A percentile compares a stretch with the other conserved stretches of the same genome.
phyloP scores from a whole-genome alignment of 1,140 invertebrate species.

The Solenopsis fugax region DNA sequence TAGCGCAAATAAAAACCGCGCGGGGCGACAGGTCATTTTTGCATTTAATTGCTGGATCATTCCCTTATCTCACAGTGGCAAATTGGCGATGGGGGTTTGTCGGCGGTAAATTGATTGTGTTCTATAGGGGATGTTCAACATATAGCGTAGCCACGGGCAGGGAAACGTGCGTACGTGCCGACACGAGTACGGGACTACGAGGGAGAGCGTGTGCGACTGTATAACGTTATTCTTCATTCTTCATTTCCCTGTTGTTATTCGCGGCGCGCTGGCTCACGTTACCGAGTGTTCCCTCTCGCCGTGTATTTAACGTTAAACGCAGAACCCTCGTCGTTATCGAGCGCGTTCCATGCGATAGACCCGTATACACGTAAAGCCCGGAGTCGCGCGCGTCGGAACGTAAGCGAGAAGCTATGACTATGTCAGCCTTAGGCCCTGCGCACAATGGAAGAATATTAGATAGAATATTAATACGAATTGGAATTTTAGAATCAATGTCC shows the following conservation, averaged over 20 bases:
- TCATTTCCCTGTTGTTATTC: conserved; percentile 8
- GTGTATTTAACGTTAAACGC: conserved; percentile 15
- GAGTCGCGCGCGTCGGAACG: not conserved
- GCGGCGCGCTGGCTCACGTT: not conserved
- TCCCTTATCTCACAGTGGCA: conserved; percentile 57
- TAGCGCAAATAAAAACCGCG: conserved; percentile 45
- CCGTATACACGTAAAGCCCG: not conserved
- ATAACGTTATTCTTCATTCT: conserved; percentile 42
- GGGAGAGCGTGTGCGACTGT: not conserved
- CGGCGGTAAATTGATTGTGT: conserved; percentile 56
- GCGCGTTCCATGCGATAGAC: not conserved
- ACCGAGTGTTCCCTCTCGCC: not conserved
- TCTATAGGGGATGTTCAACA: conserved; percentile 44
- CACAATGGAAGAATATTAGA: no score
- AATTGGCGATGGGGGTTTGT: conserved; percentile 61
- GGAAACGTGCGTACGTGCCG: not conserved
- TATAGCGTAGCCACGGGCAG: not conserved
- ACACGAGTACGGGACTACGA: not conserved
- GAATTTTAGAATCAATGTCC: no score
- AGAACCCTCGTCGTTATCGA: not conserved
- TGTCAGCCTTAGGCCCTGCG: no score
- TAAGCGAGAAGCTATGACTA: not conserved
- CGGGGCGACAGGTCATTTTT: conserved; percentile 55
- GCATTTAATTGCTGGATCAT: conserved; percentile 62
- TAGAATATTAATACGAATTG: no score